Evolutionary conservation across 2,797 vertebrate species (phyloP).

Genomic region (Avahi laniger): DNA sequence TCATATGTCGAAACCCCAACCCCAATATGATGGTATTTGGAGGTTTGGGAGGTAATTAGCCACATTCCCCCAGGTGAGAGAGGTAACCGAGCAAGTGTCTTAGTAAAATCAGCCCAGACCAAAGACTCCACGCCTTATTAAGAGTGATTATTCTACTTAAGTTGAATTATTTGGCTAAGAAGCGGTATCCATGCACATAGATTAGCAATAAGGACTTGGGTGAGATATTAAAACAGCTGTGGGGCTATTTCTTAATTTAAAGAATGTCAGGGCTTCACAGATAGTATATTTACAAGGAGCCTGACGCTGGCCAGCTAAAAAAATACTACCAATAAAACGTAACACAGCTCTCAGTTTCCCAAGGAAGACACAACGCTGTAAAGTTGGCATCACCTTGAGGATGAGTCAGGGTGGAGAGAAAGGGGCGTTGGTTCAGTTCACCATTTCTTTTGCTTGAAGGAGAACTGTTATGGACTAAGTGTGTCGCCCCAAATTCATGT

Average conservation of each 20-base stretch:
- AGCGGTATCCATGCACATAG: background rate
- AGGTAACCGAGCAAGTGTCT: background rate
- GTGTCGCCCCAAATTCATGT: background rate
- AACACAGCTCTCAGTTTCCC: background rate
- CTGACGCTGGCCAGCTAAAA: background rate
- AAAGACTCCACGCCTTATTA: background rate
- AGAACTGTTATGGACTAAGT: no score
- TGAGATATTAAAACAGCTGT: background rate
- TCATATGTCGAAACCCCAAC: background rate
- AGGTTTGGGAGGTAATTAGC: background rate
- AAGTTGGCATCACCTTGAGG: background rate
- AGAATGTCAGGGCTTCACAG: background rate
- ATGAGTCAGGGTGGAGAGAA: background rate
- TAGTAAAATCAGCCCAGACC: background rate
- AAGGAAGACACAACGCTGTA: background rate
- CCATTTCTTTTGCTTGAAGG: background rate
- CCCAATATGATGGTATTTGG: background rate
- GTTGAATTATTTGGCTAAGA: conserved; percentile 18
- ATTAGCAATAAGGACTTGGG: background rate
- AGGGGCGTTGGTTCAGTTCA: background rate
- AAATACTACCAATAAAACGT: background rate
- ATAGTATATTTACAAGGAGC: background rate
- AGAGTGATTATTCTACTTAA: conserved; percentile 1
- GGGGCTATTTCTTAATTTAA: background rate
- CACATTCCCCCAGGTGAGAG: background rate